These are phyloP conservation scores for Gymnocypris eckloni DNA, from an alignment of 2,797 vertebrate species.

Conservation along the genomic window DNA sequence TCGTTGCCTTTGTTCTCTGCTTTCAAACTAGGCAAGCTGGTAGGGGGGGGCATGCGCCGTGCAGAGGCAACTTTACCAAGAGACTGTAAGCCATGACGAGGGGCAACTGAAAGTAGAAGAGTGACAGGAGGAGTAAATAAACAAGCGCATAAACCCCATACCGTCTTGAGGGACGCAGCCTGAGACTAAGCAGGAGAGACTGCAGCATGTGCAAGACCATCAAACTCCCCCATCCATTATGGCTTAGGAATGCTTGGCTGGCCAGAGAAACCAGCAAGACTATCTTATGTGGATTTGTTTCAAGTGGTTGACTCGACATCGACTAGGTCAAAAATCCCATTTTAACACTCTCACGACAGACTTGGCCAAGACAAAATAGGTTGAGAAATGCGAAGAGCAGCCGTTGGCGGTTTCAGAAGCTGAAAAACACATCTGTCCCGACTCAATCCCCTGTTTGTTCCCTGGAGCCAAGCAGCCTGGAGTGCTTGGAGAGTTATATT, in stretches of 20 bases:
- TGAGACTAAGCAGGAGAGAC: neutral
- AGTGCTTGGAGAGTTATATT: conserved; percentile 44
- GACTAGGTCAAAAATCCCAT: neutral
- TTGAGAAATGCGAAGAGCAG: conserved; percentile 6
- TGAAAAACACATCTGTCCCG: conserved; percentile 55
- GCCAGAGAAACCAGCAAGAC: neutral
- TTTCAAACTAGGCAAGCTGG: conserved; percentile 97
- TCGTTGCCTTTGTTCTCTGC: conserved; percentile 99
- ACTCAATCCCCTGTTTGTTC: conserved; percentile 65
- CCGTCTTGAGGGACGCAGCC: conserved; percentile 9
- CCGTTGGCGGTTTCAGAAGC: neutral
- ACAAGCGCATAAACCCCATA: conserved; percentile 10
- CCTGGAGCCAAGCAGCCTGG: conserved; percentile 47
- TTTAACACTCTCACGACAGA: conserved; percentile 16
- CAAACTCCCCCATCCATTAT: conserved; percentile 16
- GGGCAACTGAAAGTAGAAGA: conserved; percentile 81
- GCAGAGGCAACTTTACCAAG: conserved; percentile 98
- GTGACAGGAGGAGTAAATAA: neutral
- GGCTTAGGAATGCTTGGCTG: neutral
- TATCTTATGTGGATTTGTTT: conserved; percentile 19
- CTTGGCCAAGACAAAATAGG: neutral
- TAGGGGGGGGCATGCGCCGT: conserved; percentile 96
- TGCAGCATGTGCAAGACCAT: conserved; percentile 43
- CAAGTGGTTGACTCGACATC: neutral
- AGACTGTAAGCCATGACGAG: conserved; percentile 98